These are phyloP conservation scores for Metellina segmentata DNA, from an alignment of 2,888 invertebrate species.

Conservation along the genomic window DNA sequence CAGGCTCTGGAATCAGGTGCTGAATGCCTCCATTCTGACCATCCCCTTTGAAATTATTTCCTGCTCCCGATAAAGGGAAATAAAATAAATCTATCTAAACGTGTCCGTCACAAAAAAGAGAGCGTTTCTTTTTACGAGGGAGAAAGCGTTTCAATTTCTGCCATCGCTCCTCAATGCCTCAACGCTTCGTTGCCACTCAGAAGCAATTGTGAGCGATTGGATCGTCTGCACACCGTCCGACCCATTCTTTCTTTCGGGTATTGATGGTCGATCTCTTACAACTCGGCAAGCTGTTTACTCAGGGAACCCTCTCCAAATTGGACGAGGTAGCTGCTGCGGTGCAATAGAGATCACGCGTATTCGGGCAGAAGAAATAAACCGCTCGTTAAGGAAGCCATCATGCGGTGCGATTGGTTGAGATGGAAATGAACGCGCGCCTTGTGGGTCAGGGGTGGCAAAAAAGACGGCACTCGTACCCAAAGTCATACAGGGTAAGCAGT, in stretches of 20 bases:
- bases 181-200: not conserved
- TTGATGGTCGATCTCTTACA: not conserved
- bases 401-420: not conserved
- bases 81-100: constrained; percentile 43
- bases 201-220: not conserved
- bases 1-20: not conserved
- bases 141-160: not conserved
- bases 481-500: not conserved
- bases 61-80: constrained; percentile 23
- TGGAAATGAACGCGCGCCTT: too few relatives aligned
- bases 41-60: constrained; percentile 10
- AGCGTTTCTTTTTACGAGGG: not conserved
- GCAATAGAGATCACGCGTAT: not conserved
- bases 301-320: not conserved
- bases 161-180: not conserved
- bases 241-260: not conserved
- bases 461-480: not conserved
- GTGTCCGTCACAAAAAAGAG: not conserved
- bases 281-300: not conserved
- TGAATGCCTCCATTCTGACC: not conserved
- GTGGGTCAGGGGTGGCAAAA: not conserved
- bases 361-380: not conserved
- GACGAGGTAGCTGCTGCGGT: not conserved
- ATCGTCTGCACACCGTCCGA: not conserved
- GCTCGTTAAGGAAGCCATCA: not conserved